Evolutionary conservation across 1,140 invertebrate genomes (phyloP), one percentile per base, ranked within the genome.

Genomic region (Drosophila leontia): DNA sequence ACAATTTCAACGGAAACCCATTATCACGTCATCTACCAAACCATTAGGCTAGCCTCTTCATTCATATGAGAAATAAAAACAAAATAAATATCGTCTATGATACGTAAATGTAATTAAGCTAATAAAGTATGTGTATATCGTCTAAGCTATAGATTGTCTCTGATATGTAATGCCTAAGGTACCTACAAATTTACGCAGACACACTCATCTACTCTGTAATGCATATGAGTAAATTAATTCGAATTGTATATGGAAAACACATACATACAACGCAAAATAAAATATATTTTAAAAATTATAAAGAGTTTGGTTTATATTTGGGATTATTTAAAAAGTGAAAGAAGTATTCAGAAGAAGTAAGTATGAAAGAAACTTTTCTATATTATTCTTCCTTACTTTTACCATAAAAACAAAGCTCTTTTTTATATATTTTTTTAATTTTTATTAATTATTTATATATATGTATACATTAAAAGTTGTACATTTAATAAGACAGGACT

Each of bases 141-240:
- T 55, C 51, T 78, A 77, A 58, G 75, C 75, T 60, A 60, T 69
- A 77, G 74, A 70, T 80, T 77, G 80, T 88, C 84, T 84, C 77
- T 88, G 63, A 77, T 74, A 87, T 87, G 85, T 88, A 90, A 75
- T 85, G 51, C 84, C 85, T 88, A 90, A 90, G 84, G 84, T 88
- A 88, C 84, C 84, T 90, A 88, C 85, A 90, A 75, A 90, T 81
- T 85, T 79, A 84, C 58, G 75, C 85, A 84, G 80, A 90, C 81
- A 72, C 68, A 87, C 79, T 81, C 85, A 88, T 78, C 82, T 84
- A 84, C 37, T 71, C 68, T 67, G 83, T 69, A 81, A 81, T 56
- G 70, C 69, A 65, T 37, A 56, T 58, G 51, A 63, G 62, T 68
- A 80, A 45, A 70, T 62, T 87, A 57, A 81, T 70, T 69, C 62